A percentile compares a stretch with the other conserved stretches of the same genome.
Evolutionary conservation across 2,797 vertebrate species (phyloP).

Genomic region (Sebastes hubbsi): DNA sequence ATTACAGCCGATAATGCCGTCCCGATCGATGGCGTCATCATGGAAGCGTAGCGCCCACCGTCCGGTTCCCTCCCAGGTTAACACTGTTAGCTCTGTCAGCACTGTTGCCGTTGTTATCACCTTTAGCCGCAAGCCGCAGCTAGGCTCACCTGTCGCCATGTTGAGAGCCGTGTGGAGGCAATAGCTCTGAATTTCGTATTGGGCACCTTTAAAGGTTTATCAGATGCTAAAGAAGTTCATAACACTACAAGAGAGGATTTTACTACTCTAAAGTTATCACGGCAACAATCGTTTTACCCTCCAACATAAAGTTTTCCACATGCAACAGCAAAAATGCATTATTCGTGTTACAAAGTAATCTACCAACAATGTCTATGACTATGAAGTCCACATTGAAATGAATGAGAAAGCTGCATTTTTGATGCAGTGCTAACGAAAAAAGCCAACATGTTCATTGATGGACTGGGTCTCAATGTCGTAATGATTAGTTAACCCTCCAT

Average conservation of each 20-base stretch:
- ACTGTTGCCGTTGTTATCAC: not conserved
- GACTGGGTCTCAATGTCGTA: not conserved
- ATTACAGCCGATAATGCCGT: no score
- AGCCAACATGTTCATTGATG: not conserved
- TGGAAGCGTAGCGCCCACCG: no score
- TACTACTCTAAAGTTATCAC: not conserved
- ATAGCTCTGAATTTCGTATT: no score
- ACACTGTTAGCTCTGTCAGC: no score
- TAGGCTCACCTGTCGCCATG: not conserved
- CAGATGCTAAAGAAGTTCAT: not conserved
- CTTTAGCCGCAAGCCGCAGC: not conserved
- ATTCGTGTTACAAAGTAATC: not conserved
- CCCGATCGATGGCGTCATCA: no score
- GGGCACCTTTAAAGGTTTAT: not conserved
- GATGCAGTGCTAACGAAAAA: not conserved
- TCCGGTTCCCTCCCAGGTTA: no score
- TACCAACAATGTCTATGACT: not conserved
- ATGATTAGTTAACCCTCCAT: not conserved
- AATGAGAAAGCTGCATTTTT: not conserved
- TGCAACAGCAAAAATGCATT: not conserved
- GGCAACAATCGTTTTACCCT: not conserved
- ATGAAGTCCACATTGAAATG: not conserved
- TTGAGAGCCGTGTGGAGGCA: no score
- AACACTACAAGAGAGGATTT: not conserved
- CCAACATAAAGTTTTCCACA: not conserved